Percentiles rank a stretch among this genome's conserved stretches.
phyloP scores from a whole-genome alignment of 2,797 vertebrate genomes.

The Anabas testudineus region DNA sequence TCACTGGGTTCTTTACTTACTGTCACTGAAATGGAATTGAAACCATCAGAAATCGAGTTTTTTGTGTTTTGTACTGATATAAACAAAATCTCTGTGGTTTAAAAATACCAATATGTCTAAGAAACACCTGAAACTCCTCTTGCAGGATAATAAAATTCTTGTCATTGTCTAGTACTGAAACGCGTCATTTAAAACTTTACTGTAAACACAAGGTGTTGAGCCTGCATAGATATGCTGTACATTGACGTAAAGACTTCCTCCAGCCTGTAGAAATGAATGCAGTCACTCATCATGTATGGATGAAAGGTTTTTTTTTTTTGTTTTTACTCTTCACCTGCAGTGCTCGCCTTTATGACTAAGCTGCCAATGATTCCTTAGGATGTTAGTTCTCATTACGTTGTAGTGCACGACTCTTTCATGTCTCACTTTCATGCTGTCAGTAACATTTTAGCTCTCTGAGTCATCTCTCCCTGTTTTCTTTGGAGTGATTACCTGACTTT shows the following conservation, averaged over 20 bases:
- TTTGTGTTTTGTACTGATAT: too few relatives aligned
- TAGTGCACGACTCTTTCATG: slow-evolving; percentile 42
- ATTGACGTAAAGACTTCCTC: background rate
- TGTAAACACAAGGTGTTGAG: background rate
- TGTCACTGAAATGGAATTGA: background rate
- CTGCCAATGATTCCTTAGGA: slow-evolving; percentile 23
- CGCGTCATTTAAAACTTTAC: background rate
- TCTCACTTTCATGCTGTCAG: slow-evolving; percentile 44
- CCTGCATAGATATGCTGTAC: background rate
- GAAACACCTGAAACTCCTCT: background rate
- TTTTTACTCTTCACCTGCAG: slow-evolving; percentile 17
- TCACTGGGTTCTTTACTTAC: background rate
- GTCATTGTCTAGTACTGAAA: background rate
- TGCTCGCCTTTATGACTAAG: slow-evolving; percentile 50
- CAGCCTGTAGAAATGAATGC: slow-evolving; percentile 8
- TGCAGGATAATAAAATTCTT: background rate
- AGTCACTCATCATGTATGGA: slow-evolving; percentile 44
- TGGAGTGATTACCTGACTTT: slow-evolving; percentile 42
- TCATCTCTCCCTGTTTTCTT: slow-evolving; percentile 26
- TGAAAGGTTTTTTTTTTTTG: slow-evolving; percentile 51
- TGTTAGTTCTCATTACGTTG: slow-evolving; percentile 24
- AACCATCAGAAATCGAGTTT: background rate
- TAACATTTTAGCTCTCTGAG: slow-evolving; percentile 35
- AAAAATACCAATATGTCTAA: background rate
- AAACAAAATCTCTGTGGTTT: background rate